Conservation (phyloP, 2,888 invertebrate species). For the Theretra japonica region DNA sequence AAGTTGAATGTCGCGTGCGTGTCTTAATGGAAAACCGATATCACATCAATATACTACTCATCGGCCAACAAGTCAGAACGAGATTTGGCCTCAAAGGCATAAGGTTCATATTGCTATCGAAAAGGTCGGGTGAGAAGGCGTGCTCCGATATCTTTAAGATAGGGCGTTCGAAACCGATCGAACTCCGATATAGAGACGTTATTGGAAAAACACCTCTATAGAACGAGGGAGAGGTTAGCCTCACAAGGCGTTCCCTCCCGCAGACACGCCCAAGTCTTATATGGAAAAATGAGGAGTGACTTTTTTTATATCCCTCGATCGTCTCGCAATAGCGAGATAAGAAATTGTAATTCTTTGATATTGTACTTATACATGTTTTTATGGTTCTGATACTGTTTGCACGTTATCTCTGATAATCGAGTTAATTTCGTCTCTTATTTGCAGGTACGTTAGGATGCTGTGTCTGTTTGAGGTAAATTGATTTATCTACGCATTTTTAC, state of each 20-base stretch:
- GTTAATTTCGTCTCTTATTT: conserved; percentile 51
- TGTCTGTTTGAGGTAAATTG: conserved; percentile 68
- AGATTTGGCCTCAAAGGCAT: conserved; percentile 50
- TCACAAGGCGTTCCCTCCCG: conserved; percentile 70
- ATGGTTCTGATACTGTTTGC: conserved; percentile 53
- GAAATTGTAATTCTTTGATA: conserved; percentile 48
- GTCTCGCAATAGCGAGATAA: conserved; percentile 60
- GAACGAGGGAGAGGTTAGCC: conserved; percentile 66
- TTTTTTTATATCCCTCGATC: conserved; percentile 69
- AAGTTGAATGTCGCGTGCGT: conserved; percentile 55
- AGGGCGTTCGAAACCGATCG: conserved; percentile 83
- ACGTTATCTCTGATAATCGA: conserved; percentile 39
- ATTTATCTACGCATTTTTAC: conserved; percentile 29
- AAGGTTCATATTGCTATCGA: conserved; percentile 60
- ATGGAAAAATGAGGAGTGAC: conserved; percentile 74
- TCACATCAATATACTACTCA: conserved; percentile 83
- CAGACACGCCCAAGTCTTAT: conserved; percentile 81
- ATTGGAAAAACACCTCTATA: conserved; percentile 82
- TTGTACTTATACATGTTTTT: conserved; percentile 54
- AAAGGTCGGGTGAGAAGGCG: conserved; percentile 77
- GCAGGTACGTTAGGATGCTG: conserved; percentile 76
- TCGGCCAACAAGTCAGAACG: conserved; percentile 54
- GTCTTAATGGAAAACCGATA: conserved; percentile 83
- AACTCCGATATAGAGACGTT: conserved; percentile 71
- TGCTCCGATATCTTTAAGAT: conserved; percentile 83